Base-by-base conservation (phyloP, 2,888 invertebrate species). In the Ochlodes sylvanus region DNA sequence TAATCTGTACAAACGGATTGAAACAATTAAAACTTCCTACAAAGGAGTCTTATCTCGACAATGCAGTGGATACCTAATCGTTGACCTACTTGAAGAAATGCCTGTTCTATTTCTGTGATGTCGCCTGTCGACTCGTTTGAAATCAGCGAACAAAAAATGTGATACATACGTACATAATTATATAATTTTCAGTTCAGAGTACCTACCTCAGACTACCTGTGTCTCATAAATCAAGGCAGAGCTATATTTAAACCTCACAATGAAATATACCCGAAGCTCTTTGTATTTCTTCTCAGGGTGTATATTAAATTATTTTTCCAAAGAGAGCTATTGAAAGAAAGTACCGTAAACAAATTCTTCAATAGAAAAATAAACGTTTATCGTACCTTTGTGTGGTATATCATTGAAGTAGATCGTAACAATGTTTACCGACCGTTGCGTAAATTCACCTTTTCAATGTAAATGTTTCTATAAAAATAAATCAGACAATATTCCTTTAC, bases 221-320 rank as follows among this genome's bases (percentile, higher is more conserved):
- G 27, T 2, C 27, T 27, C 27, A 27, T 27, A 5, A 27, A 27
- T 2, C 27, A 27, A 27, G 2, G 27, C 5, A 27, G 5, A 27
- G 27, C 27, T 27, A 27, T 42, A 14, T 7, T 12, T 42, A 42
- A 63, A 55, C 41, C 56, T 56, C 32, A 12, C 14, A 21, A 14
- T 12, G 27, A 42, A 42, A 57, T 38, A 34, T 56, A 56, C 17
- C 19, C 47, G 12, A 12, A 41, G 38, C 52, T 52, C 65, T 58
- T 65, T 65, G 41, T 58, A 52, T 41, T 21, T 41, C 42, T 66
- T 52, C 27, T 17, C 19, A 60, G 32, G 27, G 41, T 52, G 58
- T 52, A 42, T 58, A 60, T 52, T 52, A 42, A 66, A 60, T 66
- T 41, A 65, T 65, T 57, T 58, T 66, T 60, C 58, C 52, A 15